Percentiles rank a stretch among this genome's conserved stretches.
Evolutionary conservation across 2,113 vertebrate species (phyloP).

Genomic region (Antennarius striatus): DNA sequence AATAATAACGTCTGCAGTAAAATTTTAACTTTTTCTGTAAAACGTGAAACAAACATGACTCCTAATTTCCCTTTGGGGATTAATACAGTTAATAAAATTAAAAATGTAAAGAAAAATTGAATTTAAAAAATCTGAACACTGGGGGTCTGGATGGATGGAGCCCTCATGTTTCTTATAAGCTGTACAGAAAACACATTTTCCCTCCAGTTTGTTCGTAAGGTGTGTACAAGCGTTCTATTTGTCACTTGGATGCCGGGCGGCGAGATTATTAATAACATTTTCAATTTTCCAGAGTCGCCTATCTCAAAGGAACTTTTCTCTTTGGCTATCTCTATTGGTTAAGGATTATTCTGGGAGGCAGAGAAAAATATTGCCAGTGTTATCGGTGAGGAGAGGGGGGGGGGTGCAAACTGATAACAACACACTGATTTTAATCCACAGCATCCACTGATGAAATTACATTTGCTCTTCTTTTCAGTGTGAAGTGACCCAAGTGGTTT

Average conservation of each 20-base stretch:
- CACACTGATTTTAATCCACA: slow-evolving; percentile 57
- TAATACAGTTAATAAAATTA: no score
- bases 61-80: no score
- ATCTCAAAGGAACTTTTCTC: slow-evolving; percentile 64
- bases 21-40: no score
- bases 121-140: no score
- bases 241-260: slow-evolving; percentile 20
- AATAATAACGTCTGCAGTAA: no score
- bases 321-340: slow-evolving; percentile 58
- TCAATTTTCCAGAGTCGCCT: slow-evolving; percentile 63
- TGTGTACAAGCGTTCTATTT: neutral
- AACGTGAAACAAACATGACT: no score
- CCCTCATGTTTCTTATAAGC: no score
- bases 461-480: slow-evolving; percentile 33
- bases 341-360: slow-evolving; percentile 58
- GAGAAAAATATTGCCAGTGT: slow-evolving; percentile 41
- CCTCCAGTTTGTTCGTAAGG: no score
- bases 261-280: slow-evolving; percentile 62
- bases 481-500: slow-evolving; percentile 30
- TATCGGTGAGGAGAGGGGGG: slow-evolving; percentile 28
- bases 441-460: slow-evolving; percentile 47
- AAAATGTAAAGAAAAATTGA: no score
- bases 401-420: slow-evolving; percentile 51
- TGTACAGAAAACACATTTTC: no score
- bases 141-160: no score